Conservation (phyloP, 2,797 vertebrate genomes). For the Macropus fuliginosus region DNA sequence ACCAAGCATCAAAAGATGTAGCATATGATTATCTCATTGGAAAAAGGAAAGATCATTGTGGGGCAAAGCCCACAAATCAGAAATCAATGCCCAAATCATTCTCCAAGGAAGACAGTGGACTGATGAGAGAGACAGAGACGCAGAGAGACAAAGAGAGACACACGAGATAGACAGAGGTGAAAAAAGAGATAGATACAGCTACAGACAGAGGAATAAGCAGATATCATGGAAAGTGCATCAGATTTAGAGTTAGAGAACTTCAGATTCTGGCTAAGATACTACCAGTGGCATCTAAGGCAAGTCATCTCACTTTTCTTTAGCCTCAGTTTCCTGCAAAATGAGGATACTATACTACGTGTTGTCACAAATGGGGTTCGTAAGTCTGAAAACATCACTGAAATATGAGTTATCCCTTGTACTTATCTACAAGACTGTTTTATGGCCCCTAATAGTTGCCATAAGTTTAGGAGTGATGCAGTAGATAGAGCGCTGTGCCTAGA, state of each 20-base stretch:
- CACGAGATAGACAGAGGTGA: not conserved
- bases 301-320: too few species aligned
- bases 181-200: not conserved
- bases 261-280: not conserved
- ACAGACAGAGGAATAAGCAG: not conserved
- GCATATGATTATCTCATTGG: not conserved
- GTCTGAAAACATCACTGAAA: too few species aligned
- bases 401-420: too few species aligned
- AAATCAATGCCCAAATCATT: not conserved
- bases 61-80: constrained; percentile 6
- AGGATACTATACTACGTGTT: too few species aligned
- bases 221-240: not conserved
- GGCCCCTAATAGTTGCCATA: too few species aligned
- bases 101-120: not conserved
- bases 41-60: not conserved
- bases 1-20: constrained; percentile 1
- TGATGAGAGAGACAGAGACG: not conserved
- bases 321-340: too few species aligned
- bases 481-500: too few species aligned
- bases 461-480: too few species aligned
- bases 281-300: too few species aligned
- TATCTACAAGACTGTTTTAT: too few species aligned
- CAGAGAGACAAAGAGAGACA: not conserved
- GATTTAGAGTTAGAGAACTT: not conserved
- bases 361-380: too few species aligned